Conservation (phyloP, 2,888 invertebrate genomes). For the Scaptomyza parva region DNA sequence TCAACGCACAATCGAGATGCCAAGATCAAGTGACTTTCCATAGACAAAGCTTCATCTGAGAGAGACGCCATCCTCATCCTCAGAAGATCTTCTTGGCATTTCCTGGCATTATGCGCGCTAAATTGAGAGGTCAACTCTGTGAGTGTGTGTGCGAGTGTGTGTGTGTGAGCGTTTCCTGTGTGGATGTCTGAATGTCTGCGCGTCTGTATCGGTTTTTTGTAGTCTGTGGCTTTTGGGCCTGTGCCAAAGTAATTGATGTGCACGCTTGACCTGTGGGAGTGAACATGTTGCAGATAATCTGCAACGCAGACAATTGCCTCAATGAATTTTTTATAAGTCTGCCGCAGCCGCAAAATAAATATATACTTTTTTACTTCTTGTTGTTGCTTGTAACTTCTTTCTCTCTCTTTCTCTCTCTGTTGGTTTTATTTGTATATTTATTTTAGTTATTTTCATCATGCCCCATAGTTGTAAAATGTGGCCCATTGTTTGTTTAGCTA, state of each 20-base stretch:
- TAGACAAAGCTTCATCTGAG: slow-evolving; percentile 59
- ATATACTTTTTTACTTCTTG: slow-evolving; percentile 24
- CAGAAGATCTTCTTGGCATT: slow-evolving; percentile 64
- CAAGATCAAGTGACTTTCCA: slow-evolving; percentile 74
- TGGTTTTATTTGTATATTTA: slow-evolving; percentile 7
- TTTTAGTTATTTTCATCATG: slow-evolving; percentile 56
- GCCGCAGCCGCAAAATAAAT: slow-evolving; percentile 62
- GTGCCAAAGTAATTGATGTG: slow-evolving; percentile 84
- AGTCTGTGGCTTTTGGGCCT: slow-evolving; percentile 66
- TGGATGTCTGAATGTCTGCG: slow-evolving; percentile 43
- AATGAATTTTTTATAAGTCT: slow-evolving; percentile 76
- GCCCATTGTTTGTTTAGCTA: slow-evolving; percentile 75
- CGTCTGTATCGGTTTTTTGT: too few relatives aligned
- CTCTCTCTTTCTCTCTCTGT: too few relatives aligned
- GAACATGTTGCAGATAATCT: slow-evolving; percentile 83
- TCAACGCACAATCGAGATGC: slow-evolving; percentile 78
- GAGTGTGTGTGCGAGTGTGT: slow-evolving; percentile 21
- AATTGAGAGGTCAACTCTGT: slow-evolving; percentile 83
- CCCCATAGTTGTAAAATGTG: slow-evolving; percentile 69
- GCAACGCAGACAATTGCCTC: slow-evolving; percentile 82
- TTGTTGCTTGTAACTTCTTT: slow-evolving; percentile 7
- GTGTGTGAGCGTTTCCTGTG: slow-evolving; percentile 46
- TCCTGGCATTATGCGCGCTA: slow-evolving; percentile 81
- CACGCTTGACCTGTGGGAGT: slow-evolving; percentile 84
- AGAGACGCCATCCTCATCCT: slow-evolving; percentile 14